Conservation (phyloP, 2,113 vertebrate species). For the Cyanistes caeruleus region DNA sequence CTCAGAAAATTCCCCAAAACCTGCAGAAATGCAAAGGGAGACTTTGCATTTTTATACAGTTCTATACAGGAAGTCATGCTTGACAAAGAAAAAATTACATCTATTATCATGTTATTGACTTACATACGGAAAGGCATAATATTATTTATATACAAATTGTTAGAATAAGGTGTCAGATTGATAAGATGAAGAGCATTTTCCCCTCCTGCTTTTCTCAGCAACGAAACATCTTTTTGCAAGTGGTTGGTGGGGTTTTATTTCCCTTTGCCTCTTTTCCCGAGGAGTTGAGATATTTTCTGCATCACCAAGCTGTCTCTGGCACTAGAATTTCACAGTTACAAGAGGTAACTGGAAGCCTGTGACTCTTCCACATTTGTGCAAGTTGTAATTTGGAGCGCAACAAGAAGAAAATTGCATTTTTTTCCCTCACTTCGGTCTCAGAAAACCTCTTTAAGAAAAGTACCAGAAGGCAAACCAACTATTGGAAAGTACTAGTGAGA, state of each 20-base stretch:
- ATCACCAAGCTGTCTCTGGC: background rate
- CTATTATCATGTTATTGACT: background rate
- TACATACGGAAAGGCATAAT: background rate
- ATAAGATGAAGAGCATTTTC: background rate
- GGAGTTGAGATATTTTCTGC: background rate
- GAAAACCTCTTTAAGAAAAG: background rate
- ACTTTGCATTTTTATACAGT: background rate
- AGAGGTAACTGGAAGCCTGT: background rate
- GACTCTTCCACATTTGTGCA: background rate
- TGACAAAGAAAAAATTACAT: background rate
- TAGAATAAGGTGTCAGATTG: background rate
- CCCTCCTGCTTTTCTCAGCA: background rate
- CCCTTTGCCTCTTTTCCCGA: background rate
- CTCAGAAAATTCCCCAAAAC: background rate
- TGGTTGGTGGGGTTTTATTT: no score
- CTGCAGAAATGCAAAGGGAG: background rate
- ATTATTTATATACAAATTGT: background rate
- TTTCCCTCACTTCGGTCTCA: background rate
- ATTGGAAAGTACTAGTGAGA: background rate
- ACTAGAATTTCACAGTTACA: slow-evolving; percentile 5
- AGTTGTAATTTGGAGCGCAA: background rate
- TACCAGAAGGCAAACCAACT: background rate
- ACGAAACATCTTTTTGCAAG: background rate
- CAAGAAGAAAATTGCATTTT: background rate
- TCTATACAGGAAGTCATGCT: background rate